Evolutionary conservation across 2,888 invertebrate species (phyloP), one percentile per base, ranked within the genome.

Genomic region (Tupiocoris notatus): DNA sequence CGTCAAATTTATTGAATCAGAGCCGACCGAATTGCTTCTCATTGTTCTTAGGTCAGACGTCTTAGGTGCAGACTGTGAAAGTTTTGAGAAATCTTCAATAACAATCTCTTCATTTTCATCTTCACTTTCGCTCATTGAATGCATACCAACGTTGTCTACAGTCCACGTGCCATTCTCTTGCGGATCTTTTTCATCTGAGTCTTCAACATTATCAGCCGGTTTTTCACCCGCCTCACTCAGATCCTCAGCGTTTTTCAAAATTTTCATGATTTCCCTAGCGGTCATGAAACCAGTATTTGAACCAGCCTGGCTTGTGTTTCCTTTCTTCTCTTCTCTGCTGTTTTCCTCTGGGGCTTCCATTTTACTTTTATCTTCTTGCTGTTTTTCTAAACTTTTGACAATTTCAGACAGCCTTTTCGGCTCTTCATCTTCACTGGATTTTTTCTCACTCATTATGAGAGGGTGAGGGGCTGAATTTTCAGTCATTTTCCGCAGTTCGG

Each of bases 121-220:
- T 57, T 75, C 66, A 61, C 66, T 66, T 23, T 75, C 75, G 21
- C 75, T 75, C 75, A 75, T 75, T 2, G 66, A 20, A 39, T 75
- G 75, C 22, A 59, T 61, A 16, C 39, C 63, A 59, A 75, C 23
- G 25, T 66, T 59, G 17, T 75, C 73, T 20, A n/a, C 70, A 18
- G 1, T 25, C 3, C 6, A 9, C 12, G 24, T 59, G 1, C 9
- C 18, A 3, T 61, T 17, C 61, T 23, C 22, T n/a, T n/a, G n/a
- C n/a, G n/a, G n/a, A n/a, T n/a, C n/a, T 22, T 57, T 68, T 39
- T 57, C 67, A n/a, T 67, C 57, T 12, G 22, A 20, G 20, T 57
- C 67, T 18, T 24, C 16, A 9, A 22, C 23, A 63, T 63, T 24
- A 9, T 2, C 23, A 3, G 1, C 22, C 2, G 22, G 7, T 12